A percentile compares a stretch with the other conserved stretches of the same genome.
Evolutionary conservation across 2,797 vertebrate species (phyloP).

Genomic region (Knipowitschia caucasica): DNA sequence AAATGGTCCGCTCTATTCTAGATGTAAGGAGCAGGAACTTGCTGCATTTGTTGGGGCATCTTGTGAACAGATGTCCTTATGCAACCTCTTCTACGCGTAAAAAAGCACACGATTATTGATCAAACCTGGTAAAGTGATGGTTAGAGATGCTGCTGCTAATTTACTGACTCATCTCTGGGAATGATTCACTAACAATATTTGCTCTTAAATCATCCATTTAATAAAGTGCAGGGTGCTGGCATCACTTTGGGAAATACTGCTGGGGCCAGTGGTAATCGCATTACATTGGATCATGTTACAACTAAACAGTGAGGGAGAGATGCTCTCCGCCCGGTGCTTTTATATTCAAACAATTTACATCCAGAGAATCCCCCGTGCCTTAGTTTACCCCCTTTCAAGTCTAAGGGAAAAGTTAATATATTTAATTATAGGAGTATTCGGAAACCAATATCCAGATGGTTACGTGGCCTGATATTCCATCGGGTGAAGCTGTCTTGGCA

Average conservation of each 20-base stretch:
- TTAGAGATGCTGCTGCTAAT: conserved; percentile 8
- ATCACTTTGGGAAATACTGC: conserved; percentile 6
- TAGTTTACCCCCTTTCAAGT: too few relatives aligned
- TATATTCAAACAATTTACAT: neutral
- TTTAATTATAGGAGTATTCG: too few relatives aligned
- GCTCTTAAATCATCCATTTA: conserved; percentile 15
- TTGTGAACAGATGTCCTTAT: neutral
- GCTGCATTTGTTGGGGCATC: neutral
- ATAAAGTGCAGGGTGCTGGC: conserved; percentile 12
- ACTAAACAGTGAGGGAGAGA: neutral
- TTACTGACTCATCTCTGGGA: neutral
- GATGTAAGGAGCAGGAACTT: neutral
- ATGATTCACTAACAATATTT: conserved; percentile 12
- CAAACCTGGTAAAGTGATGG: conserved; percentile 2
- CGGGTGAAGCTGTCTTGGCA: too few relatives aligned
- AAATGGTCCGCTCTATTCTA: neutral
- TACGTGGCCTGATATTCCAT: too few relatives aligned
- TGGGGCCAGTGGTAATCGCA: conserved; percentile 11
- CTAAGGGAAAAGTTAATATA: too few relatives aligned
- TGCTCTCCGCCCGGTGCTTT: neutral
- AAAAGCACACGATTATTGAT: neutral
- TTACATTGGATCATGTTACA: conserved; percentile 11
- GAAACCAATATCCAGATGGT: too few relatives aligned
- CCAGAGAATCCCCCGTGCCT: too few relatives aligned
- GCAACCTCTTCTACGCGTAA: neutral